Base-by-base conservation (phyloP, 2,797 vertebrate genomes). In the Synanceia verrucosa region DNA sequence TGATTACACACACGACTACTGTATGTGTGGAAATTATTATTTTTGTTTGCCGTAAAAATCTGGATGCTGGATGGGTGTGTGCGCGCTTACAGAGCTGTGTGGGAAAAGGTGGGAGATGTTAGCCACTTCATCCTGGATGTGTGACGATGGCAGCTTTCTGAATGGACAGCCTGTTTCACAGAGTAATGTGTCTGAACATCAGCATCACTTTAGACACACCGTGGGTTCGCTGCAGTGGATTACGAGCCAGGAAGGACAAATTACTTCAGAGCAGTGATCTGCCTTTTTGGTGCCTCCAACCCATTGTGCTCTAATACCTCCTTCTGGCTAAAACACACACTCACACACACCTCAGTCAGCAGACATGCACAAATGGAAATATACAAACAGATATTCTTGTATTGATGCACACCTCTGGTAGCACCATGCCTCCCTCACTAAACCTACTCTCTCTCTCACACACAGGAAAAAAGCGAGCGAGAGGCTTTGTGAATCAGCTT, bases 401-500 rank as follows among this genome's bases (percentile, higher is more conserved):
- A 64, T 63, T 63, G 14, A 52, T 29, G 18, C 47, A 52, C 37
- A 71, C 79, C 19, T 51, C 37, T 19, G 12, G 14, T 10, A 63
- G 28, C n/a, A 51, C 18, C 6, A 37, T 31, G 69, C 66, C 12
- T 50, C 66, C 72, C 53, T 51, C 67, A 44, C 16, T 16, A 31
- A 39, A 76, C 68, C 51, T 43, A 46, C 47, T 48, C 51, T 63
- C 28, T 65, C 63, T 48, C 61, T 57, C 5, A 56, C n/a, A n/a
- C n/a, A n/a, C n/a, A 34, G 28, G 62, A 81, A 21, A 73, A 62
- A 75, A 88, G 72, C 77, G 41, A 58, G 16, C 59, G 64, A 78
- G 44, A 65, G 63, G 77, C 78, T 76, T 81, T 72, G 55, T 62
- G 76, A 70, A 80, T 81, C 74, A 71, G 88, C 68, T 76, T 82